A percentile compares a stretch with the other conserved stretches of the same genome.
Conservation (phyloP, 2,113 vertebrate species). For the Echinops telfairi region DNA sequence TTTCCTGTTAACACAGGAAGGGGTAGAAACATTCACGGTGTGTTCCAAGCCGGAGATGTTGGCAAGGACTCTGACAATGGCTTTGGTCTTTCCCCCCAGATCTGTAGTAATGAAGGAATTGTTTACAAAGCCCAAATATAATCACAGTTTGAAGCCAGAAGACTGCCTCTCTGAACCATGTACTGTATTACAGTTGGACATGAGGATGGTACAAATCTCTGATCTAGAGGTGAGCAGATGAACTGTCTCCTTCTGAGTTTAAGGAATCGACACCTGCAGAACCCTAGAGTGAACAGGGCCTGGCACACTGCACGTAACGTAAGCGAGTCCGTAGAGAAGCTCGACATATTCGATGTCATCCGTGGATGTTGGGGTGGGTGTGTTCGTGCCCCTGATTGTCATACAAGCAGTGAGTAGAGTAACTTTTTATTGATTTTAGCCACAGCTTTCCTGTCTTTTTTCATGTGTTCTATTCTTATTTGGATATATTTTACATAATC, state of each 20-base stretch:
- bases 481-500: constrained; percentile 6
- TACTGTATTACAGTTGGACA: constrained; percentile 87
- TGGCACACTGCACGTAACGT: no score
- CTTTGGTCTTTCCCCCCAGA: constrained; percentile 78
- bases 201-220: constrained; percentile 88
- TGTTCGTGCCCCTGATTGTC: background rate
- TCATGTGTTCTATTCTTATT: background rate
- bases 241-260: background rate
- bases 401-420: no score
- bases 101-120: constrained; percentile 90
- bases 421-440: background rate
- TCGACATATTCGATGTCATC: background rate
- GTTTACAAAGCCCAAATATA: constrained; percentile 91
- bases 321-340: no score
- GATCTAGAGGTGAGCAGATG: constrained; percentile 88
- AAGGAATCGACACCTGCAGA: rapidly evolving
- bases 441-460: background rate
- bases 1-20: background rate
- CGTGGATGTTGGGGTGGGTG: background rate
- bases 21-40: no score
- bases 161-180: constrained; percentile 88
- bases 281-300: no score
- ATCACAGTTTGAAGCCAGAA: constrained; percentile 86
- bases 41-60: background rate
- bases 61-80: background rate